Evolutionary conservation across 37 sponge, comb jelly and placozoan species (phyloP).

Genomic region (Halichondria panicea): DNA sequence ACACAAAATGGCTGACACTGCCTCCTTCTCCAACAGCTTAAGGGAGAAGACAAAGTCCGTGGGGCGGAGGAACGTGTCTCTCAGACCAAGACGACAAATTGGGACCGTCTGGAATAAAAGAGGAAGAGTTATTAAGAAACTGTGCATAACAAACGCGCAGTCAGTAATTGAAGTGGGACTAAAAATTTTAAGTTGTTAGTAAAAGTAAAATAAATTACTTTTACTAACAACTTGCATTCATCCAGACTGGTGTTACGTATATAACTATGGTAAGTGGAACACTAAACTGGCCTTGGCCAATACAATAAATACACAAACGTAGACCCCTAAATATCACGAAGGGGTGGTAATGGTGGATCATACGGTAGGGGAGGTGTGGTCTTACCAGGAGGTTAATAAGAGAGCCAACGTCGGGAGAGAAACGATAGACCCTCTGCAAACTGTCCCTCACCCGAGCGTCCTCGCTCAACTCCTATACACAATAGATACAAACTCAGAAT

Average conservation of each 20-base stretch:
- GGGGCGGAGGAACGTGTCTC: slow-evolving; percentile 13
- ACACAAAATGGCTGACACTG: slow-evolving; percentile 26
- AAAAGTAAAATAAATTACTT: too few relatives aligned
- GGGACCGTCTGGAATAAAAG: slow-evolving; percentile 31
- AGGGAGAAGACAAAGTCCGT: slow-evolving; percentile 33
- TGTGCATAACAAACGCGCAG: background rate
- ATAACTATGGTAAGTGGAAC: too few relatives aligned
- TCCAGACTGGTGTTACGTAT: too few relatives aligned
- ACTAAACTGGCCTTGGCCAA: too few relatives aligned
- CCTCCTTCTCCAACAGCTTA: slow-evolving; percentile 23
- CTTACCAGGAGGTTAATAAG: slow-evolving; percentile 45
- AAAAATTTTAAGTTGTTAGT: too few relatives aligned
- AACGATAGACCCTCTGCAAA: slow-evolving; percentile 2
- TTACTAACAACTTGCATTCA: too few relatives aligned
- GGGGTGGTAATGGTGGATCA: too few relatives aligned
- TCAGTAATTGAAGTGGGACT: too few relatives aligned
- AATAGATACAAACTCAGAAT: too few relatives aligned
- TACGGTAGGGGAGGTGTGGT: too few relatives aligned
- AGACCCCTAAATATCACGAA: too few relatives aligned
- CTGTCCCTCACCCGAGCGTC: slow-evolving; percentile 6
- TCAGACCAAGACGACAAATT: slow-evolving; percentile 17
- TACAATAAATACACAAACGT: too few relatives aligned
- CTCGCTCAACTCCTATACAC: slow-evolving; percentile 8
- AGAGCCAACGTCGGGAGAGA: slow-evolving; percentile 4
- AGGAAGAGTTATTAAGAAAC: background rate